Conservation (phyloP, 2,113 vertebrate species). For the Colossoma macropomum region DNA sequence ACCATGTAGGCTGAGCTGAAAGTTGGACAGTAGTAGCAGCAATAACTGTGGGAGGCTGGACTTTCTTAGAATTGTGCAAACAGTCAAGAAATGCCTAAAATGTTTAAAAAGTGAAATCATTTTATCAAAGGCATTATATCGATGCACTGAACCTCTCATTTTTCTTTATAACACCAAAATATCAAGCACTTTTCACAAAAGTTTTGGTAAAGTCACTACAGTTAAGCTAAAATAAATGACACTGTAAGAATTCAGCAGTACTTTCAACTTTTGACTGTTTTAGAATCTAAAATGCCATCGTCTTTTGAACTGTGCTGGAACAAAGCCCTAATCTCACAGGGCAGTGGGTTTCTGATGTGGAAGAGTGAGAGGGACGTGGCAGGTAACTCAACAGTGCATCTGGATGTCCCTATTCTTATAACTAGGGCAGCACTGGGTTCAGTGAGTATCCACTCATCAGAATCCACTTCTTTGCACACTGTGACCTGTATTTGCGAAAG, state of each 20-base stretch:
- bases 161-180: too few species aligned
- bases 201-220: neutral
- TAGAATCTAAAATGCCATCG: neutral
- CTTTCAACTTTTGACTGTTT: neutral
- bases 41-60: too few species aligned
- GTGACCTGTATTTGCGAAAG: conserved; percentile 33
- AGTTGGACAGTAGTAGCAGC: too few species aligned
- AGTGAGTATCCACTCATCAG: conserved; percentile 34
- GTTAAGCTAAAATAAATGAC: neutral
- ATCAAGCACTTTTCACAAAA: too few species aligned
- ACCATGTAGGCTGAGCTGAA: too few species aligned
- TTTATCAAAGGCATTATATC: too few species aligned
- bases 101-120: too few species aligned
- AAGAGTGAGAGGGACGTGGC: conserved; percentile 28
- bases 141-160: too few species aligned
- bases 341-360: conserved; percentile 28
- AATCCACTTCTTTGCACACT: conserved; percentile 2
- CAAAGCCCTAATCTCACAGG: conserved; percentile 11
- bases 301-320: neutral
- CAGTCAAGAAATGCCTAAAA: too few species aligned
- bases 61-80: too few species aligned
- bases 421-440: conserved; percentile 42
- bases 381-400: conserved; percentile 33
- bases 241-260: neutral
- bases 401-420: conserved; percentile 36